These are phyloP conservation scores for Ornithoptera priamus DNA, from an alignment of 2,888 invertebrate genomes.

Conservation along the genomic window DNA sequence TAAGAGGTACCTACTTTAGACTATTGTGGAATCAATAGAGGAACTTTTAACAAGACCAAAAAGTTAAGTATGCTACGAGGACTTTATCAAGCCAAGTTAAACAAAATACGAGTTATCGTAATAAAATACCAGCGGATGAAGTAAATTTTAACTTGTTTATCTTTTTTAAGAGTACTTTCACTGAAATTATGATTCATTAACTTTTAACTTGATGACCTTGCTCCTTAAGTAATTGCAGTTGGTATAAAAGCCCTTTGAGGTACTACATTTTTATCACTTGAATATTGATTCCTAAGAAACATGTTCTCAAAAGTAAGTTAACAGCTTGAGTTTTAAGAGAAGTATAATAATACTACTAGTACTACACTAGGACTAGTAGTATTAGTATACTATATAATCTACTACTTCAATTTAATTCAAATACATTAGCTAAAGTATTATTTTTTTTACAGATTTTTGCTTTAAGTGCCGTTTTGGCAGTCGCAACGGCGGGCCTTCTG, in stretches of 20 bases:
- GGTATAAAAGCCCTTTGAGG: conserved; percentile 16
- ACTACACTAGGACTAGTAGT: background rate
- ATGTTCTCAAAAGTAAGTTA: conserved; percentile 20
- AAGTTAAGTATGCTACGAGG: too few species aligned
- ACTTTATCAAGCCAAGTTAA: too few species aligned
- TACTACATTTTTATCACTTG: conserved; percentile 30
- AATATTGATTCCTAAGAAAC: background rate
- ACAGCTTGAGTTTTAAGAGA: background rate
- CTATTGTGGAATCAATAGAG: too few species aligned
- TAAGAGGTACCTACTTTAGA: too few species aligned
- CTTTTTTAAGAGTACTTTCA: conserved; percentile 33
- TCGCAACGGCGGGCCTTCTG: conserved; percentile 59
- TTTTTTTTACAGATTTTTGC: conserved; percentile 52
- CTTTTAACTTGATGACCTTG: conserved; percentile 25
- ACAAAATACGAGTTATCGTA: too few species aligned
- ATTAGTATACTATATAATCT: background rate
- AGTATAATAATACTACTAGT: background rate
- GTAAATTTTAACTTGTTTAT: too few species aligned
- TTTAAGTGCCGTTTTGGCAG: conserved; percentile 61
- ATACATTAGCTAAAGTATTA: background rate
- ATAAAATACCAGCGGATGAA: too few species aligned
- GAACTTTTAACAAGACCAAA: too few species aligned
- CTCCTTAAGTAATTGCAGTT: conserved; percentile 6
- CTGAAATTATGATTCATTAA: conserved; percentile 43
- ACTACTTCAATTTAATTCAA: background rate